A percentile compares a stretch with the other conserved stretches of the same genome.
These are phyloP conservation scores for Glyptemys insculpta DNA, from an alignment of 2,797 vertebrate genomes.

Conservation along the genomic window DNA sequence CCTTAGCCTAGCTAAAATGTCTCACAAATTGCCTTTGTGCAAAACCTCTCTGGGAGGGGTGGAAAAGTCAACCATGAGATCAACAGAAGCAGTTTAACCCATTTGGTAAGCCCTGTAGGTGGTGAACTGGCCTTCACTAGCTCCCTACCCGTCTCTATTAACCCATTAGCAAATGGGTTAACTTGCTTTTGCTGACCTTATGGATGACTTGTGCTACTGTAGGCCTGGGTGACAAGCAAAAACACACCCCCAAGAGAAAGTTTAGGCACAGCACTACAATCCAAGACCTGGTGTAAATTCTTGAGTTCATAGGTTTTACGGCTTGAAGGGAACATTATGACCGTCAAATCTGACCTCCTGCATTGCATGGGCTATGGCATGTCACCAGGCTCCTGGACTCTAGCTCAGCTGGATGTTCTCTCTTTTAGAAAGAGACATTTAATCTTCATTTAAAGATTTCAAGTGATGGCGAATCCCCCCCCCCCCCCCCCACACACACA, in stretches of 20 bases:
- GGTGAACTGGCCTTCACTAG: background rate
- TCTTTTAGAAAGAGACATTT: background rate
- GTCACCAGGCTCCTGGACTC: background rate
- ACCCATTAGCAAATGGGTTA: background rate
- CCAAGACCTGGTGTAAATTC: background rate
- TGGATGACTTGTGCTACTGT: background rate
- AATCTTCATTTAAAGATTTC: background rate
- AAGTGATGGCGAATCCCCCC: background rate
- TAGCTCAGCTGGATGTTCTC: background rate
- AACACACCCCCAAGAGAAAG: background rate
- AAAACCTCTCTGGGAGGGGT: background rate
- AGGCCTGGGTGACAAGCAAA: background rate
- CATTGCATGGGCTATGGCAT: background rate
- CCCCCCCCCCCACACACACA: rapidly evolving
- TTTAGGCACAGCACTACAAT: background rate
- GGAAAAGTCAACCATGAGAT: background rate
- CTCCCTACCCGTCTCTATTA: background rate
- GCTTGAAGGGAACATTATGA: background rate
- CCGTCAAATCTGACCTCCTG: background rate
- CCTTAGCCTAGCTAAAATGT: too few species aligned
- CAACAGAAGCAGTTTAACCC: background rate
- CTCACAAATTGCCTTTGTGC: background rate
- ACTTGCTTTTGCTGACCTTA: background rate
- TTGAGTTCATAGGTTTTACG: background rate
- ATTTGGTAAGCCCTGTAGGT: background rate